phyloP scores from a whole-genome alignment of 2,113 vertebrate species.

The Macroglossus sobrinus region DNA sequence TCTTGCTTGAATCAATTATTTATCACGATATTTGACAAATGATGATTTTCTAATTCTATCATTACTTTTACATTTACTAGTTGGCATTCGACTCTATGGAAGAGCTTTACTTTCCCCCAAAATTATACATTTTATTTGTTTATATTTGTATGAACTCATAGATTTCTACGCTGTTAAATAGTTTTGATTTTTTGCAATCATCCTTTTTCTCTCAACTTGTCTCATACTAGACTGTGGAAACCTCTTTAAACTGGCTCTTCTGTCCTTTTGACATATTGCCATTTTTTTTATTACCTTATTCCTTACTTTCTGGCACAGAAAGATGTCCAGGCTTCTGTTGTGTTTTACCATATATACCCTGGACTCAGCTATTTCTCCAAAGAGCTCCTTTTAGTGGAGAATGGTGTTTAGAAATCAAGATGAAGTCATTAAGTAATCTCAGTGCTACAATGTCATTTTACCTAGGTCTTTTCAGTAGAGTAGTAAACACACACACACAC shows the following conservation, averaged over 20 bases:
- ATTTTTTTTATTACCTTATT: not conserved
- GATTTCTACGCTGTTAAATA: not conserved
- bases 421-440: not conserved
- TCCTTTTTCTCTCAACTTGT: not conserved
- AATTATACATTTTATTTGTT: not conserved
- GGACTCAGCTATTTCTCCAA: not conserved
- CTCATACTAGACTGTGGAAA: not conserved
- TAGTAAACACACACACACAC: no score
- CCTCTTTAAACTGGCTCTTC: not conserved
- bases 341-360: not conserved
- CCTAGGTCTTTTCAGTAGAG: not conserved
- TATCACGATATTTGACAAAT: not conserved
- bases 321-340: not conserved
- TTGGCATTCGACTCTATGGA: not conserved
- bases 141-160: not conserved
- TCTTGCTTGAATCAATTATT: not conserved
- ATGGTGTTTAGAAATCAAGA: not conserved
- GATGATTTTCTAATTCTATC: not conserved
- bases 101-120: not conserved
- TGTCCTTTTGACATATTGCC: not conserved
- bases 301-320: not conserved
- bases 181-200: not conserved
- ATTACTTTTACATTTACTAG: not conserved
- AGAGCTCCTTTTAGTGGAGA: not conserved
- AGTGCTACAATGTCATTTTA: not conserved